These are phyloP conservation scores for Morinoia aosen DNA, from an alignment of 2,888 invertebrate species.

Conservation along the genomic window DNA sequence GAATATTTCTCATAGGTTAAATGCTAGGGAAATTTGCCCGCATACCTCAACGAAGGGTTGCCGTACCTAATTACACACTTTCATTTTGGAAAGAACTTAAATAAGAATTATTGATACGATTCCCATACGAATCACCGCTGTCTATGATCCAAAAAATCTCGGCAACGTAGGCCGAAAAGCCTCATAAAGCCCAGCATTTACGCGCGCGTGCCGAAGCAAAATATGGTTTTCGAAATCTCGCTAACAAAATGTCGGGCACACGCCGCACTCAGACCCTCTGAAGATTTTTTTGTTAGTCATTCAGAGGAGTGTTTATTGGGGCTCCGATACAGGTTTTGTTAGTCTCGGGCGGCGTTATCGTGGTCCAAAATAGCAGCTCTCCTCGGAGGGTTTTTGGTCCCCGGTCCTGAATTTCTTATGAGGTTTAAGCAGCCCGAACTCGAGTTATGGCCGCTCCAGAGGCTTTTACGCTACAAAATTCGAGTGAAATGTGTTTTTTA, in stretches of 20 bases:
- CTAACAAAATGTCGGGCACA: background rate
- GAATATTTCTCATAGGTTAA: background rate
- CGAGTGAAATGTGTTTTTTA: background rate
- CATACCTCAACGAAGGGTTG: background rate
- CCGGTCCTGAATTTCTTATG: slow-evolving; percentile 25
- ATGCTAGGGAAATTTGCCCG: background rate
- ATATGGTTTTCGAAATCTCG: background rate
- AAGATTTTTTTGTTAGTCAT: background rate
- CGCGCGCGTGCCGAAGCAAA: background rate
- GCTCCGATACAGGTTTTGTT: slow-evolving; percentile 8
- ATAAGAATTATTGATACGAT: background rate
- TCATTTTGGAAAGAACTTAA: background rate
- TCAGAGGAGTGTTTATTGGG: background rate
- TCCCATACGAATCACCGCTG: background rate
- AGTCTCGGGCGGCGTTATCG: background rate
- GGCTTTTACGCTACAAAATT: background rate
- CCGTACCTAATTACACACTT: background rate
- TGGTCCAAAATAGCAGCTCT: background rate
- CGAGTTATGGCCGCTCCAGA: background rate
- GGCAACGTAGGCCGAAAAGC: background rate
- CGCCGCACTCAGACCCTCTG: background rate
- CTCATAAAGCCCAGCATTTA: background rate
- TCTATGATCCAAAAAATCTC: background rate
- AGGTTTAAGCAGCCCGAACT: background rate
- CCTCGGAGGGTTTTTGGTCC: background rate